Evolutionary conservation across 1,140 invertebrate species (phyloP), one percentile per base, ranked within the genome.

Genomic region (Cephus cinctus): DNA sequence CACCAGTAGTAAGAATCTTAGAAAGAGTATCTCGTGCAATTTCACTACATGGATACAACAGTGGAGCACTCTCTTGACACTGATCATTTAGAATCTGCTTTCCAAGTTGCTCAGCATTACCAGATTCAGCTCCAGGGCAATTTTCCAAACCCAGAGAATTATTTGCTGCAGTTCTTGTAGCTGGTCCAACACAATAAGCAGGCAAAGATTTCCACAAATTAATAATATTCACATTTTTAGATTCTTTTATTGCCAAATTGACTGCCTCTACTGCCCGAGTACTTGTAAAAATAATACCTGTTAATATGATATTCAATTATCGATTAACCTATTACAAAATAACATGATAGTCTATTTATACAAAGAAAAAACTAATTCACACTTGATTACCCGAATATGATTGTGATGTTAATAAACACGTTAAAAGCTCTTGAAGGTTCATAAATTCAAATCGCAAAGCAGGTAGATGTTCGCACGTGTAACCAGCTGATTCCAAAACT

Each of bases 281-380:
- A 57, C 74, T 77, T 12, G 73, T 77, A 22, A 75, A 49, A 51
- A 77, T 69, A 9, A 75, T 12, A 45, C 74, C 74, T 76, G 43
- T 1, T 3, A 34, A 25, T 22, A 27, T 15, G 11, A 25, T 18
- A 18, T 19, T 21, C 8, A 1, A 20, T 16, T 19, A 23, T 6
- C 5, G 11, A 40, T 43, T 5, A 43, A 23, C 9, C 27, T 39
- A 45, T 15, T 18, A 45, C 32, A 11, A 43, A 35, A 22, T 18
- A 31, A 39, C 19, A 18, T 14, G 19, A 22, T 23, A 40, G 14
- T 32, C 12, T 34, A 18, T 21, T 5, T 30, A 11, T 21, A 32
- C 22, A 53, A 9, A 22, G 27, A 30, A 9, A 43, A 23, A 34
- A 43, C 23, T 21, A 46, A 16, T 27, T 14, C 27, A 19, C 14